Evolutionary conservation across 2,888 invertebrate genomes (phyloP).

Genomic region (Pogonocherus hispidulus): DNA sequence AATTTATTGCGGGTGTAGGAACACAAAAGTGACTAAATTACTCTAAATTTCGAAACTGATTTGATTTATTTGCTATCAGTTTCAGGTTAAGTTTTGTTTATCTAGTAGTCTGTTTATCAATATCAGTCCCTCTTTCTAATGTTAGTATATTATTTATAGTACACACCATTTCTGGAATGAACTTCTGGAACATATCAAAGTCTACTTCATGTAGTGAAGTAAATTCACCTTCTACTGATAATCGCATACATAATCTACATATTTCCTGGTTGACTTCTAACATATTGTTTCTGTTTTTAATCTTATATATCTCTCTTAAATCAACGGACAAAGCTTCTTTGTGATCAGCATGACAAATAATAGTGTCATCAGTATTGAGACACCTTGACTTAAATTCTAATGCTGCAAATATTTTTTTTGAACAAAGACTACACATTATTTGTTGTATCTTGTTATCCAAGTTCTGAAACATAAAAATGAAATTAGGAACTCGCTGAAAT

Average conservation of each 20-base stretch:
- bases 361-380: background rate
- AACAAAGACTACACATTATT: background rate
- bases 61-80: too few relatives aligned
- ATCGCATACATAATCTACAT: background rate
- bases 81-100: too few relatives aligned
- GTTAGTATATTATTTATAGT: too few relatives aligned
- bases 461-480: background rate
- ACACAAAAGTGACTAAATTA: too few relatives aligned
- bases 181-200: background rate
- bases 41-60: too few relatives aligned
- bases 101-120: too few relatives aligned
- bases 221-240: background rate
- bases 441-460: background rate
- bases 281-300: background rate
- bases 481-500: background rate
- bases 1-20: too few relatives aligned
- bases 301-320: background rate
- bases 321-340: background rate
- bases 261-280: background rate
- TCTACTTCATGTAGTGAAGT: background rate
- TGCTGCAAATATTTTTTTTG: background rate
- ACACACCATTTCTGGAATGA: background rate
- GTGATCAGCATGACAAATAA: background rate
- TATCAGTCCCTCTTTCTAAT: too few relatives aligned
- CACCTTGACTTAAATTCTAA: background rate